phyloP scores from a whole-genome alignment of 2,797 vertebrate species.

The Carcharodon carcharias region DNA sequence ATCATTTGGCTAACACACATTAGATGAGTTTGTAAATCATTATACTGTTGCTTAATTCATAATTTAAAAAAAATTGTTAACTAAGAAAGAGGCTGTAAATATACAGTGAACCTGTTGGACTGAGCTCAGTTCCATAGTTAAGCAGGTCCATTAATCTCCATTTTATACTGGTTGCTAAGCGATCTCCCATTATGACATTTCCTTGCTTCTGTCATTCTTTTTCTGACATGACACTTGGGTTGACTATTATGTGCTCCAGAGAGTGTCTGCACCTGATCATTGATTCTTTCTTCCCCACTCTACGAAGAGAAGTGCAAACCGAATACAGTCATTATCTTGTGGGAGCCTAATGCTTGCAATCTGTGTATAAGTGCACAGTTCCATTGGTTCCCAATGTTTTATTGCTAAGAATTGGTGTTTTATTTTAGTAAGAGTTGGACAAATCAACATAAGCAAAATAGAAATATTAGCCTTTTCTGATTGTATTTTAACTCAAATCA shows the following conservation, averaged over 20 bases:
- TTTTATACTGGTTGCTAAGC: not conserved
- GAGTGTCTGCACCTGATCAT: conserved; percentile 13
- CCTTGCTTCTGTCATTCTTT: not conserved
- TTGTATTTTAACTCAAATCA: not conserved
- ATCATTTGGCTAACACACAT: not conserved
- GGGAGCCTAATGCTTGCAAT: not conserved
- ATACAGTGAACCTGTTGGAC: not conserved
- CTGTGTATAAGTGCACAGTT: not conserved
- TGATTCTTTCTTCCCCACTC: not conserved
- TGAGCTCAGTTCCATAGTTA: not conserved
- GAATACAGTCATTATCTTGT: not conserved
- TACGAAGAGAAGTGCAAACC: not conserved
- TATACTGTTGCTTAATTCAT: not conserved
- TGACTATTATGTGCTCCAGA: not conserved
- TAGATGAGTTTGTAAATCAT: not conserved
- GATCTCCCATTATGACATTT: not conserved
- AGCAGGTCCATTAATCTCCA: not conserved
- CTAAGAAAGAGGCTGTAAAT: not conserved
- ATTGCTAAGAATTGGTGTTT: not conserved
- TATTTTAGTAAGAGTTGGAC: not conserved
- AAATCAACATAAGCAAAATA: not conserved
- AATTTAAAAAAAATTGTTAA: not conserved
- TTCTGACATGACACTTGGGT: not conserved
- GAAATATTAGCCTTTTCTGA: not conserved
- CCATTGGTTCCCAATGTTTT: not conserved